phyloP scores from a whole-genome alignment of 2,888 invertebrate genomes.

The Drosophila suboccidentalis region DNA sequence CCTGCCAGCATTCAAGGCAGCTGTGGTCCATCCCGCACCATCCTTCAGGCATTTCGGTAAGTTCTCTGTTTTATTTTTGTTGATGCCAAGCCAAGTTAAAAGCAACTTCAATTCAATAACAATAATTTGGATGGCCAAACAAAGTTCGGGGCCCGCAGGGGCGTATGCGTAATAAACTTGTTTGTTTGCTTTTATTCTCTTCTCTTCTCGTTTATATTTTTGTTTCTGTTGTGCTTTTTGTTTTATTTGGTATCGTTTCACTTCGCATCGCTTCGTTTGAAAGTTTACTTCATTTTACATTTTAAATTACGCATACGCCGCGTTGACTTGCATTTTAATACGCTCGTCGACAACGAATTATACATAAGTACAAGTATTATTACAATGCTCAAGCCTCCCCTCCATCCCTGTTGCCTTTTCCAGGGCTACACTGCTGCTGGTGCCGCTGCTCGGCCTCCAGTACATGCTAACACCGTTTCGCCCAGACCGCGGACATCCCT shows the following conservation, averaged over 20 bases:
- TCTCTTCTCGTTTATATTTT: neutral
- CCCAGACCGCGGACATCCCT: conserved; percentile 89
- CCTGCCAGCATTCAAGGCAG: conserved; percentile 88
- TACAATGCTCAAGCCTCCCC: conserved; percentile 23
- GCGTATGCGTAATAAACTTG: conserved; percentile 72
- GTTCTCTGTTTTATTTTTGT: conserved; percentile 31
- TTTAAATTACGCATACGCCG: conserved; percentile 78
- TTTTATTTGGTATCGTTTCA: conserved; percentile 29
- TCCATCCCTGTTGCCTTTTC: conserved; percentile 35
- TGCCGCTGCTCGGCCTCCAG: conserved; percentile 96
- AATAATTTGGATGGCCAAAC: conserved; percentile 35
- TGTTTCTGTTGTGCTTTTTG: conserved; percentile 27
- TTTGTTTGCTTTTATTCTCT: conserved; percentile 30
- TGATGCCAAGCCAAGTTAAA: conserved; percentile 18
- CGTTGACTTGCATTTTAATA: conserved; percentile 76
- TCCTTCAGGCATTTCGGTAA: conserved; percentile 91
- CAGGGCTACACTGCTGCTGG: conserved; percentile 94
- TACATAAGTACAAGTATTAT: conserved; percentile 55
- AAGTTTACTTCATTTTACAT: conserved; percentile 69
- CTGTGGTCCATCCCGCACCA: conserved; percentile 89
- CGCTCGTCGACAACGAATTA: conserved; percentile 51
- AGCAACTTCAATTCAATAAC: conserved; percentile 60
- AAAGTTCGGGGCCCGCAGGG: conserved; percentile 46
- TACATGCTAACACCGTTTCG: conserved; percentile 95
- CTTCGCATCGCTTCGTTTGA: conserved; percentile 35